A percentile compares a stretch with the other conserved stretches of the same genome.
Conservation (phyloP, 2,888 invertebrate genomes). For the Aphodius sticticus region DNA sequence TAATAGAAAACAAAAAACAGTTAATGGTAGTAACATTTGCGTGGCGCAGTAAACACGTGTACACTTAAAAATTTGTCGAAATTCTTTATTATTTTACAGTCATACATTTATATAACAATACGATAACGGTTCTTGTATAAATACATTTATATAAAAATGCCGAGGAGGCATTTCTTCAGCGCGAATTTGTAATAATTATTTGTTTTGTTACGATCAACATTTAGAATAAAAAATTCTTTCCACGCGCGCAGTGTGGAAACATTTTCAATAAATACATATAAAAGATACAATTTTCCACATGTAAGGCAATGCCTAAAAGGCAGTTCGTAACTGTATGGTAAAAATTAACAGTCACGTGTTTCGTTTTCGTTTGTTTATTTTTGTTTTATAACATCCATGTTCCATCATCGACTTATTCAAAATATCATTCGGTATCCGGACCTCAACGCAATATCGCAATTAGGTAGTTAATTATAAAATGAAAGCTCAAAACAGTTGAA, state of each 20-base stretch:
- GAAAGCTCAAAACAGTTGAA: slow-evolving; percentile 35
- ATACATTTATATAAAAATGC: slow-evolving; percentile 48
- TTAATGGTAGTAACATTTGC: background rate
- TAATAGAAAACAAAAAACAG: background rate
- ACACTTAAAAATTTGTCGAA: background rate
- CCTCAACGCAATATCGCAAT: slow-evolving; percentile 25
- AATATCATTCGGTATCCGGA: slow-evolving; percentile 33
- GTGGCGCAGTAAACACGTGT: background rate
- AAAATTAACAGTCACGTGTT: slow-evolving; percentile 46
- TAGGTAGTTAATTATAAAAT: slow-evolving; percentile 21
- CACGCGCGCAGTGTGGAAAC: slow-evolving; percentile 35
- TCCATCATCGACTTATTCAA: slow-evolving; percentile 11
- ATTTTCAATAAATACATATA: slow-evolving; percentile 52
- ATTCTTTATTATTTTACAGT: slow-evolving; percentile 37
- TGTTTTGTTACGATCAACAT: slow-evolving; percentile 22
- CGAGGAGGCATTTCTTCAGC: background rate
- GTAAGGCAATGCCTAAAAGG: slow-evolving; percentile 57
- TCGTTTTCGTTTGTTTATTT: slow-evolving; percentile 28
- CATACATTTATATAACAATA: slow-evolving; percentile 43
- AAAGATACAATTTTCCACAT: slow-evolving; percentile 54
- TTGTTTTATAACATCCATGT: slow-evolving; percentile 9
- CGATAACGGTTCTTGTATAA: slow-evolving; percentile 42
- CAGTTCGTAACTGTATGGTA: slow-evolving; percentile 49
- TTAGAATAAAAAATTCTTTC: slow-evolving; percentile 35
- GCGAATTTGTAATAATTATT: background rate